Conservation (phyloP, 2,888 invertebrate genomes). For the Cosmorhoe ocellata region DNA sequence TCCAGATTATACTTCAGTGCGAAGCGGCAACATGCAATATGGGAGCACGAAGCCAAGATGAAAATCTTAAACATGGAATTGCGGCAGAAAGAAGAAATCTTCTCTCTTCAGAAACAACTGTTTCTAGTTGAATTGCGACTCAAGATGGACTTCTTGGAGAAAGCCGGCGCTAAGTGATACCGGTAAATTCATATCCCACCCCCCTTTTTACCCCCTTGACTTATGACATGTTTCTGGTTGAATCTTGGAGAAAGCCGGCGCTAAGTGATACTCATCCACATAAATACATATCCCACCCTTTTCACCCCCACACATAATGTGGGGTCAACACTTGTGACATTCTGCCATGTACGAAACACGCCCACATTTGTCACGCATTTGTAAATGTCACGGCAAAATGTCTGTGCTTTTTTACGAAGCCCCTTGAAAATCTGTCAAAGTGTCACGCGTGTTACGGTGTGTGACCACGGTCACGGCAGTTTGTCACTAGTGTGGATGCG, state of each 20-base stretch:
- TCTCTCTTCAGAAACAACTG: slow-evolving; percentile 76
- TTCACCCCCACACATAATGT: no score
- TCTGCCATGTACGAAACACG: no score
- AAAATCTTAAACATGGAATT: slow-evolving; percentile 77
- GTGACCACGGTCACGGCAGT: no score
- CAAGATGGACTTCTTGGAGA: slow-evolving; percentile 80
- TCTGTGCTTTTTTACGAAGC: no score
- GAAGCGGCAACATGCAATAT: slow-evolving; percentile 74
- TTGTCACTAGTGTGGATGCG: no score
- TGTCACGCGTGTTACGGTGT: no score
- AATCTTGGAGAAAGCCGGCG: slow-evolving; percentile 74
- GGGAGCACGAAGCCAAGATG: slow-evolving; percentile 80
- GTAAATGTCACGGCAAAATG: no score
- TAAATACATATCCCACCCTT: no score
- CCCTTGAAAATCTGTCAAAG: no score
- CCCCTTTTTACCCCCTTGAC: no score
- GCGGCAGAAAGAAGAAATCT: slow-evolving; percentile 76
- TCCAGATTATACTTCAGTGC: slow-evolving; percentile 72
- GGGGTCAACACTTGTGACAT: no score
- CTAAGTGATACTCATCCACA: slow-evolving; percentile 57
- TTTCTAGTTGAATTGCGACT: slow-evolving; percentile 74
- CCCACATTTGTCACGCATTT: no score
- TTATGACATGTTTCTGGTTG: slow-evolving; percentile 76
- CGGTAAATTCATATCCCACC: slow-evolving; percentile 31
- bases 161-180: slow-evolving; percentile 67